These are phyloP conservation scores for Dexiosoma caninum DNA, from an alignment of 2,888 invertebrate species.

Conservation along the genomic window DNA sequence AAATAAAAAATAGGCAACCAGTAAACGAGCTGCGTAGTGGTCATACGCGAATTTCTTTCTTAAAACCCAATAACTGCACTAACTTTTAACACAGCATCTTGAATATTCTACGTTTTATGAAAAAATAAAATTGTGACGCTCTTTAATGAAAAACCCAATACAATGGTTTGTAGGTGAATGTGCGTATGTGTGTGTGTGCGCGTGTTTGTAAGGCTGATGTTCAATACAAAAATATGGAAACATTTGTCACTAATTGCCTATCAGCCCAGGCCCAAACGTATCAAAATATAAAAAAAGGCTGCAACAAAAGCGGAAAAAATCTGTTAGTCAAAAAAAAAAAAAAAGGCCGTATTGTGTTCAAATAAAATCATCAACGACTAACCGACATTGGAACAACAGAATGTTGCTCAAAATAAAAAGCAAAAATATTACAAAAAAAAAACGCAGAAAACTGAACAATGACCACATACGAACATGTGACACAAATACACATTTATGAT, in stretches of 20 bases:
- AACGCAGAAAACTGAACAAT: slow-evolving; percentile 20
- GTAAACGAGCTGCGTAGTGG: no score
- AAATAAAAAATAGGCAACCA: no score
- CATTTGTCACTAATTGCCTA: slow-evolving; percentile 76
- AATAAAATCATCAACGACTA: slow-evolving; percentile 57
- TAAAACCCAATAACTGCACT: no score
- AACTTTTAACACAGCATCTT: no score
- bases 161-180: not conserved
- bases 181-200: slow-evolving; percentile 58
- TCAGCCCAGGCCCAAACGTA: slow-evolving; percentile 63
- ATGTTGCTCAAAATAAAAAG: not conserved
- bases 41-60: no score
- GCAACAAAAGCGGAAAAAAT: slow-evolving; percentile 7
- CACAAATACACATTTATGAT: not conserved
- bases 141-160: no score
- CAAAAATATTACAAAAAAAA: not conserved
- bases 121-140: no score
- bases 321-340: slow-evolving; percentile 16
- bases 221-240: slow-evolving; percentile 74
- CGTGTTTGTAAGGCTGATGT: slow-evolving; percentile 54
- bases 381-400: slow-evolving; percentile 52
- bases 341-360: slow-evolving; percentile 10
- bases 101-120: no score
- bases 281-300: slow-evolving; percentile 40
- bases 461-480: slow-evolving; percentile 38